Evolutionary conservation across 2,113 vertebrate species (phyloP), one percentile per base, ranked within the genome.

Genomic region (Morone saxatilis): DNA sequence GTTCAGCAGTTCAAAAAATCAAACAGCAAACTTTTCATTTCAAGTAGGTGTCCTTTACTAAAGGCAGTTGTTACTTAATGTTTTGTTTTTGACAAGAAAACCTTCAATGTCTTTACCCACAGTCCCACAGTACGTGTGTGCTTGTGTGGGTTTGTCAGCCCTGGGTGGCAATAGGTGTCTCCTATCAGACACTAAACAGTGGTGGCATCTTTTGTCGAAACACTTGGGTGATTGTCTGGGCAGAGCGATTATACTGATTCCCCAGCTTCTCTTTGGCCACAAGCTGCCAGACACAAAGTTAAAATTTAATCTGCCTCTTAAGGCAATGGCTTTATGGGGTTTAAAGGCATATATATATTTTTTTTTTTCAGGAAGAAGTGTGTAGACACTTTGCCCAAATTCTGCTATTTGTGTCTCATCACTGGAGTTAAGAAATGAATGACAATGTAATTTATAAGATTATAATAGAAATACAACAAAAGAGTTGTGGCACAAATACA

Each of bases 131-230:
- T 62, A 19, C 50, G 19, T 65, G 47, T 59, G 57, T 36, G 51
- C 38, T 17, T 7, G 11, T 25, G 20, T 66, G 47, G 41, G 31
- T 71, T 47, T 62, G 61, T 72, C 43, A 56, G 17, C 45, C 13
- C 68, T 71, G n/a, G 41, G 43, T 80, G 53, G 36, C 47, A 4
- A 47, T 19, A 65, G 56, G 63, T 53, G 73, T 69, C 57, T 50
- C 22, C 38, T 22, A 14, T 57, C 22, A 68, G 72, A 76, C 76
- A 59, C 79, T 84, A 88, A 91, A 61, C 36, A 13, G 47, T 67
- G 65, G 25, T 87, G 88, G 84, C 89, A 88, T 47, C 71, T 68
- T 54, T 78, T n/a, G 53, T 79, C 36, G 71, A 57, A 80, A 72
- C 76, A 89, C 47, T 45, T 70, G 48, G 69, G 56, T 74, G 71